These are phyloP conservation scores for Diarsia rubi DNA, from an alignment of 2,888 invertebrate species.

Conservation along the genomic window DNA sequence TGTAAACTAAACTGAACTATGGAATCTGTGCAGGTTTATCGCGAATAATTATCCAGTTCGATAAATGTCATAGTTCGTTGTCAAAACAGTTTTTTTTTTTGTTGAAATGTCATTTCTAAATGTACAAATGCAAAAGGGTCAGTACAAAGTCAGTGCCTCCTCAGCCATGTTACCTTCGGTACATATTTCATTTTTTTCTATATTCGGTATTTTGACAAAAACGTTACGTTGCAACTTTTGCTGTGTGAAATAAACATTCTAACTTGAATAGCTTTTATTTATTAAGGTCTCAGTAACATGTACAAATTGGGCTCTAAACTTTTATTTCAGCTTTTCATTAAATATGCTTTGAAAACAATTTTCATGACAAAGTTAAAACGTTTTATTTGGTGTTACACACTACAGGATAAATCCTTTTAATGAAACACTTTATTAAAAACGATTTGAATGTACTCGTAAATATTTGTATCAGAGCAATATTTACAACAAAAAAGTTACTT, in stretches of 20 bases:
- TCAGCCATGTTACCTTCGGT: background rate
- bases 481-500: background rate
- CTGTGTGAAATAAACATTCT: constrained; percentile 29
- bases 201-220: constrained; percentile 26
- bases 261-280: constrained; percentile 44
- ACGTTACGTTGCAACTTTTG: constrained; percentile 33
- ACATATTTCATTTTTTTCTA: background rate
- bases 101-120: background rate
- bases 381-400: constrained; percentile 24
- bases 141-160: constrained; percentile 1
- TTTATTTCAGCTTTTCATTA: constrained; percentile 49
- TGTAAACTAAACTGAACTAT: too few species aligned
- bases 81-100: background rate
- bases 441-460: background rate
- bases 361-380: constrained; percentile 37
- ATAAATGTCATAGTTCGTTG: background rate
- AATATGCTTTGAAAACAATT: constrained; percentile 33
- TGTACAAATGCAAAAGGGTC: background rate
- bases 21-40: too few species aligned
- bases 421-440: background rate
- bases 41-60: background rate
- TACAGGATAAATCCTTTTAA: constrained; percentile 4
- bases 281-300: constrained; percentile 18
- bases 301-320: constrained; percentile 43
- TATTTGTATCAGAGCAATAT: background rate